Base-by-base conservation (phyloP, 2,888 invertebrate species). In the Andrena trimmerana region DNA sequence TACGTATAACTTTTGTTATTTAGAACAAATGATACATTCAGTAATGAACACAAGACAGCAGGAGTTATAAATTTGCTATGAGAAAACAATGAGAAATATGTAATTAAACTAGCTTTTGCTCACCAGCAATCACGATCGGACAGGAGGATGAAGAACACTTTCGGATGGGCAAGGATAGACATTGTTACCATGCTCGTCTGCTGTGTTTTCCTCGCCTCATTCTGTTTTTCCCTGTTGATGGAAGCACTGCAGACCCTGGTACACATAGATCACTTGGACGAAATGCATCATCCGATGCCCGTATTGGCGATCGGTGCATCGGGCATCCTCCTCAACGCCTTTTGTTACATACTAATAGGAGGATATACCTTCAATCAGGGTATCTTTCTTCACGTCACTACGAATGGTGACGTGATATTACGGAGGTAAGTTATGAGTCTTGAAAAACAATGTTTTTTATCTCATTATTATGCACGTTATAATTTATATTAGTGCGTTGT, bases 141-240 rank as follows among this genome's bases (percentile, higher is more conserved):
- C 87, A 94, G 95, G 52, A 95, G 95, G 84, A 95, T 98, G 78
- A 96, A 97, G 82, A 98, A 98, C 93, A 98, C 98, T 0, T 98
- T 98, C 90, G 98, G 98, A 8, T 98, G 98, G 98, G 97, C 98
- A 2, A 96, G 98, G 84, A 97, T 98, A 70, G 98, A 98, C 90
- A 97, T 98, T n/a, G 95, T 98, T 7, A 97, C 97, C 59, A 96
- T 97, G 95, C 94, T 98, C 60, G 96, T 97, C 2, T 97, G 97
- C 69, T 97, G 97, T 93, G 97, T 97, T 57, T 97, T 98, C 87
- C 95, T 98, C 83, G 96, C 97, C 0, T 98, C 98, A 0, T 96
- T 98, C 81, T 97, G 97, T 62, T 97, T 98, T 92, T 97, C 98
- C 0, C 94, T 98, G 63, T 94, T 97, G 5, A 96, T 98, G 5